Evolutionary conservation across 2,797 vertebrate genomes (phyloP).

Genomic region (Macrochelys suwanniensis): DNA sequence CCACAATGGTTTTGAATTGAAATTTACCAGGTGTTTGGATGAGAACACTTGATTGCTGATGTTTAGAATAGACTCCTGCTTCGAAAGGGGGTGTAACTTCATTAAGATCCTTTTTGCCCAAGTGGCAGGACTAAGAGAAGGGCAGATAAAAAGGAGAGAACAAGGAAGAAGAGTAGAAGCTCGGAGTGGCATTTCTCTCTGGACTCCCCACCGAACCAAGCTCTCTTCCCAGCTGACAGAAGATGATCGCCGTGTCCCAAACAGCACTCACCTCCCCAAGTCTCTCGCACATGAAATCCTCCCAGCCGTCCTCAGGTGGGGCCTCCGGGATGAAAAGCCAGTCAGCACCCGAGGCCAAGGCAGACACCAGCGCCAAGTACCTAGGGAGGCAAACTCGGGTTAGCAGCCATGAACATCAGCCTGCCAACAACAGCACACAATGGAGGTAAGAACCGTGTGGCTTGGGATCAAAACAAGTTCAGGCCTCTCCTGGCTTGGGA

Average conservation of each 20-base stretch:
- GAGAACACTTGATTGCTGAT: background rate
- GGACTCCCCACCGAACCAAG: background rate
- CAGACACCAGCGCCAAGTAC: constrained; percentile 95
- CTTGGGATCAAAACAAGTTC: background rate
- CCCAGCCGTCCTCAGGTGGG: constrained; percentile 93
- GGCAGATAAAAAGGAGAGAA: background rate
- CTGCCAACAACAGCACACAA: rapidly evolving
- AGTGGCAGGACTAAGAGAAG: background rate
- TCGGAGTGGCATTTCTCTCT: background rate
- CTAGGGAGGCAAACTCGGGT: constrained; percentile 70
- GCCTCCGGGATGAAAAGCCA: constrained; percentile 97
- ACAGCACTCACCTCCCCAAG: constrained; percentile 86
- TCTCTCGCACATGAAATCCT: constrained; percentile 92
- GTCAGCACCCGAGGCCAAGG: constrained; percentile 93
- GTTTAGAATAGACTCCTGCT: background rate
- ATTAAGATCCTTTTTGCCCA: background rate
- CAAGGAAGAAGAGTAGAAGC: background rate
- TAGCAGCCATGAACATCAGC: background rate
- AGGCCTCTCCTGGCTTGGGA: background rate
- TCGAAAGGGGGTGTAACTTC: background rate
- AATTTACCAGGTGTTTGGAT: background rate
- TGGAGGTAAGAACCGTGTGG: background rate
- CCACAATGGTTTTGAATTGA: background rate
- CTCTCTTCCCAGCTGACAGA: background rate
- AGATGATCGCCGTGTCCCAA: rapidly evolving